These are phyloP conservation scores for Oasisia sp. DNA, from an alignment of 2,888 invertebrate genomes.

Conservation along the genomic window DNA sequence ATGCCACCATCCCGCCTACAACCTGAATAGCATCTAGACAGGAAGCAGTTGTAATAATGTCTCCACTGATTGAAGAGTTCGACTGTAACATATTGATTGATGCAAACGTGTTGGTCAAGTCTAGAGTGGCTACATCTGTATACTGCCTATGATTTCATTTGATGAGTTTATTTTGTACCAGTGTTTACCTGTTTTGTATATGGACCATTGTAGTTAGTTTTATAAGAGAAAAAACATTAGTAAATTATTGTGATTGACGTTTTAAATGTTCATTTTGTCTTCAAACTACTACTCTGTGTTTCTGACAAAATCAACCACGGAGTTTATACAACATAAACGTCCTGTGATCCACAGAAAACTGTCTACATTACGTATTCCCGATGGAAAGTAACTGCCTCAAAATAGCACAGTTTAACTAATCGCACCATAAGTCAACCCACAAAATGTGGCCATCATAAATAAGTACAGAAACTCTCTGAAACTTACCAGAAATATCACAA, in stretches of 20 bases:
- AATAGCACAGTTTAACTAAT: too few relatives aligned
- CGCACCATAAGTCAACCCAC: too few relatives aligned
- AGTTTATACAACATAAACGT: background rate
- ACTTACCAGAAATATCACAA: too few relatives aligned
- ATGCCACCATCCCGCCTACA: background rate
- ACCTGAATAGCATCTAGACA: background rate
- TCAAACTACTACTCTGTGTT: background rate
- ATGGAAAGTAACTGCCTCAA: too few relatives aligned
- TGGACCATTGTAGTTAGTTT: background rate
- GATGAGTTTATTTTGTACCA: background rate
- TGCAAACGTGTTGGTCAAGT: background rate
- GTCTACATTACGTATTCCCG: too few relatives aligned
- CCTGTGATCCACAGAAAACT: background rate
- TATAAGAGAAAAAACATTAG: background rate
- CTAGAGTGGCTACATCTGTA: background rate
- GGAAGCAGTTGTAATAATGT: background rate
- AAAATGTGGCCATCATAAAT: too few relatives aligned
- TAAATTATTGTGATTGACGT: background rate
- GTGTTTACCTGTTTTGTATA: background rate
- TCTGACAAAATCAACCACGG: background rate
- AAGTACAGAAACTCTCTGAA: too few relatives aligned
- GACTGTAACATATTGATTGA: background rate
- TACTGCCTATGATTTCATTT: background rate
- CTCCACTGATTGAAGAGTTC: background rate
- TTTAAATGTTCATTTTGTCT: background rate